Conservation (phyloP, 2,797 vertebrate species). For the Strix occidentalis region DNA sequence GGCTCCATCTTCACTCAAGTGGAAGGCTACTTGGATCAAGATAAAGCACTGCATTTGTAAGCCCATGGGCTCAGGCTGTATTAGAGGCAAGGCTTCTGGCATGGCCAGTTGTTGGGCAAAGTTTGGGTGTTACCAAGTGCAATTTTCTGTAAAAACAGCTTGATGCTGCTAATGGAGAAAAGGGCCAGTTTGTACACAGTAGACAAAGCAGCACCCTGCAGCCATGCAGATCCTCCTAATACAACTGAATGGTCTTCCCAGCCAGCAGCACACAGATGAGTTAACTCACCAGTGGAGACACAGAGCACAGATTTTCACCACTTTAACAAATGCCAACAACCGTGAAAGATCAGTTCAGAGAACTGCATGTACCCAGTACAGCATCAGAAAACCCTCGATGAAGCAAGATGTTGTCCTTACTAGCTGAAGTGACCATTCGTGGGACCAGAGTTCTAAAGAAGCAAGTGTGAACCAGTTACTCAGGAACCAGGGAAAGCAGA, state of each 20-base stretch:
- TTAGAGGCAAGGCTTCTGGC: neutral
- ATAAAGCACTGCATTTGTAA: neutral
- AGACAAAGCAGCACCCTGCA: neutral
- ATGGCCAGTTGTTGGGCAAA: neutral
- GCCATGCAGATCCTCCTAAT: neutral
- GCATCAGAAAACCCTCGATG: neutral
- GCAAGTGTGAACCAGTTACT: neutral
- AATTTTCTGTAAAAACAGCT: neutral
- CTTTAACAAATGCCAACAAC: neutral
- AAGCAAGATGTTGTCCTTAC: neutral
- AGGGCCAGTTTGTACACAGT: neutral
- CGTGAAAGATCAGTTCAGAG: neutral
- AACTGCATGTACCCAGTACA: neutral
- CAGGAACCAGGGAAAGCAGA: neutral
- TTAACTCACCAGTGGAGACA: neutral
- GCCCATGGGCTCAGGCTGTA: neutral
- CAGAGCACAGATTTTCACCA: neutral
- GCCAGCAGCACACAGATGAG: neutral
- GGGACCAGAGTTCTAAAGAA: neutral
- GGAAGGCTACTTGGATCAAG: neutral
- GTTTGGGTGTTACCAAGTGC: neutral
- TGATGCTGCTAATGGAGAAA: neutral
- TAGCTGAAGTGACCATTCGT: neutral
- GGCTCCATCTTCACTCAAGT: neutral
- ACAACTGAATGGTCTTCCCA: neutral